Evolutionary conservation across 2,113 vertebrate genomes (phyloP).

Genomic region (Syngnathus typhle): DNA sequence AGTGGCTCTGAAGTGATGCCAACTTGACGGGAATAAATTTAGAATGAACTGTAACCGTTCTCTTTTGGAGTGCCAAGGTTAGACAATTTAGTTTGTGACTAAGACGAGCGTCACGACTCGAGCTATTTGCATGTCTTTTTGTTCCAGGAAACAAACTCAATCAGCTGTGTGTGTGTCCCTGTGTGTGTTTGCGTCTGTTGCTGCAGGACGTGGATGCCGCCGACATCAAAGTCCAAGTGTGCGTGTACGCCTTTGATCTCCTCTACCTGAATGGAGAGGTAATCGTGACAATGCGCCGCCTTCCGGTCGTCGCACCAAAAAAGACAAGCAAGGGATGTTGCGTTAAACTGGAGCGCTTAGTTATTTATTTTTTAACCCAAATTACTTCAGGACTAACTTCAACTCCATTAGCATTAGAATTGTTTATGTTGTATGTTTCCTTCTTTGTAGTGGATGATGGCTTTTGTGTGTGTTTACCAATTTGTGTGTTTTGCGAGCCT

Average conservation of each 20-base stretch:
- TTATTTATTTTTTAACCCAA: no score
- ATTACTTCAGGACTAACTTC: no score
- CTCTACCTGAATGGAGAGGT: slow-evolving; percentile 88
- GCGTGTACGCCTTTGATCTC: slow-evolving; percentile 86
- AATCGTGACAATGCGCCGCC: slow-evolving; percentile 21
- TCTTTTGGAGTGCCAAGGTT: neutral
- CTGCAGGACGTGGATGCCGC: slow-evolving; percentile 81
- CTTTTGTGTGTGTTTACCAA: slow-evolving; percentile 11
- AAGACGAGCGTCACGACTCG: neutral
- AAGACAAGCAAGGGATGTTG: no score
- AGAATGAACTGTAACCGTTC: neutral
- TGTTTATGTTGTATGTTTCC: neutral
- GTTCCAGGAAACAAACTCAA: neutral
- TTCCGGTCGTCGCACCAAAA: neutral
- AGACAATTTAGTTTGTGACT: neutral
- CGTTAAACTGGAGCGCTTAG: no score
- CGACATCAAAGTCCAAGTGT: slow-evolving; percentile 87
- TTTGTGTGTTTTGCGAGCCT: neutral
- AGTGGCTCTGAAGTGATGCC: neutral
- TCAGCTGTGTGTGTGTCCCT: slow-evolving; percentile 11
- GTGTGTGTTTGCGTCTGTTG: slow-evolving; percentile 12
- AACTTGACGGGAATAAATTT: neutral
- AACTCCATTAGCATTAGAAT: neutral
- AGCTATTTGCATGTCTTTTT: neutral
- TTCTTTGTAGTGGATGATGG: neutral